Base-by-base conservation (phyloP, 2,113 vertebrate genomes). In the Telmatochromis sp. region DNA sequence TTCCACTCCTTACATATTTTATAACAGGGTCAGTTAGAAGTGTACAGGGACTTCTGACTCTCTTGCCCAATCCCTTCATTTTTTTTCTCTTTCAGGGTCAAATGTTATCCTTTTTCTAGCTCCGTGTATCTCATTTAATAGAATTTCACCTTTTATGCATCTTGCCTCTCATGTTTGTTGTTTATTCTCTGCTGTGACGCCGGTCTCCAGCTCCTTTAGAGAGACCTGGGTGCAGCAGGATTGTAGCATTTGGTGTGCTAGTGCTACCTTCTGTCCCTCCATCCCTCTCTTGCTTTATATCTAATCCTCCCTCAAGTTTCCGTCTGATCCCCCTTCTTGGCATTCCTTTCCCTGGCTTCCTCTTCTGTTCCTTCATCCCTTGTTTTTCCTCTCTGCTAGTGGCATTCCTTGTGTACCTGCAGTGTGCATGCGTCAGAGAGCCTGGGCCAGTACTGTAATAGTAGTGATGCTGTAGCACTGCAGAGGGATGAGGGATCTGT, bases 401-500 rank as follows among this genome's bases (percentile, higher is more conserved):
- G 89, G 91, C 71, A 81, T 87, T 88, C 83, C 85, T 89, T 93
- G 90, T 92, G 93, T 91, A 94, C 88, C 93, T 95, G 95, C 92
- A 93, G 81, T 92, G 82, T 83, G 86, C 92, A 85, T 93, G 92
- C 92, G 68, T 92, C 93, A 92, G 45, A 88, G 86, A 23, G 80
- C 57, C 86, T 7, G 51, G 78, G 82, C 86, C 45, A 73, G 91
- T 31, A 35, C 50, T 28, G 84, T 88, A 83, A 81, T 87, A 80
- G 68, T 26, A 84, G 86, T 51, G 53, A 54, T 89, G 88, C 92
- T 90, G 92, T 87, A 92, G 91, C 90, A 91, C 91, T 94, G 94
- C 93, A 90, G 95, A 91, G 89, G 85, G 73, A 93, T 79, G 78
- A 82, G 86, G 40, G 86, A 15, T 86, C 51, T 78, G 81, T 85